Conservation (phyloP, 2,888 invertebrate genomes). For the Tuta absoluta region DNA sequence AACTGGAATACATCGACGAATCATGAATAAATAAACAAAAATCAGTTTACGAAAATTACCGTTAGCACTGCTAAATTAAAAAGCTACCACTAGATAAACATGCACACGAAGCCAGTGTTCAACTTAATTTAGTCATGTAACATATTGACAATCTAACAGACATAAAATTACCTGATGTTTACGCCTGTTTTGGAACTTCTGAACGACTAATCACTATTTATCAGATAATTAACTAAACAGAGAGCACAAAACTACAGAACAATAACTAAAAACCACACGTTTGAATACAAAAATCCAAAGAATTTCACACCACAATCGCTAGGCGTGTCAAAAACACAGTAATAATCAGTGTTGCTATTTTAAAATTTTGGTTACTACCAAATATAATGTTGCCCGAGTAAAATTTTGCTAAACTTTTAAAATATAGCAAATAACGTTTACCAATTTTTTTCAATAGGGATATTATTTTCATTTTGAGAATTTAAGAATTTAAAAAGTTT, state of each 20-base stretch:
- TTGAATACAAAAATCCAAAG: slow-evolving; percentile 28
- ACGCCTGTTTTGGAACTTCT: slow-evolving; percentile 5
- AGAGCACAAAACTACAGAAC: slow-evolving; percentile 30
- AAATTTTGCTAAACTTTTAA: neutral
- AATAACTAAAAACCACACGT: slow-evolving; percentile 31
- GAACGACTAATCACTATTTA: neutral
- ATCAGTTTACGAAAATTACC: slow-evolving; percentile 27
- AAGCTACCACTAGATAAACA: neutral
- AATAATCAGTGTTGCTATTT: slow-evolving; percentile 19
- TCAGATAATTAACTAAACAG: neutral
- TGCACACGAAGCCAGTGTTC: neutral
- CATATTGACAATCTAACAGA: slow-evolving; percentile 41
- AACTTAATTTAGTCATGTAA: slow-evolving; percentile 34
- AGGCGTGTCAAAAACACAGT: slow-evolving; percentile 47
- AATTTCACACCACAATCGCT: slow-evolving; percentile 26
- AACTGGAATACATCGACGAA: slow-evolving; percentile 18
- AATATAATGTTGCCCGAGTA: neutral
- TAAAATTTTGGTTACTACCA: neutral
- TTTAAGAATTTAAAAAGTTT: no score
- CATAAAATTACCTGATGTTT: slow-evolving; percentile 40
- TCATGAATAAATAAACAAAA: slow-evolving; percentile 37
- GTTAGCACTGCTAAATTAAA: slow-evolving; percentile 28
- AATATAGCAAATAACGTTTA: no score
- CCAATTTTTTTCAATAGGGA: no score
- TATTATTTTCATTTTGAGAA: no score